Evolutionary conservation across 2,888 invertebrate genomes (phyloP), one percentile per base, ranked within the genome.

Genomic region (Ennomos quercinarius): DNA sequence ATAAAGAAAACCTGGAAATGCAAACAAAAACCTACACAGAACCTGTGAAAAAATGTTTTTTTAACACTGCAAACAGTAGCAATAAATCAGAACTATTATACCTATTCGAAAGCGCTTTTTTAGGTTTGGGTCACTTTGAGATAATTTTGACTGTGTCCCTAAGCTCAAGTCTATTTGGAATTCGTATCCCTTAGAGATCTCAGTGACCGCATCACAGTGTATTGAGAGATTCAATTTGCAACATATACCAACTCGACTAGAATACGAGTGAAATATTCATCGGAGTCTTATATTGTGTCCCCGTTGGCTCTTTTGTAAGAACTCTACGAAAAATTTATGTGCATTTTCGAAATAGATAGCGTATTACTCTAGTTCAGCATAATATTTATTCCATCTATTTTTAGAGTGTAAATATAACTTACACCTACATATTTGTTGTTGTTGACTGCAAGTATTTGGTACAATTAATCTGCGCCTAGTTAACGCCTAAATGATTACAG

Each of bases 201-300:
- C 38, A 10, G 57, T 58, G 53, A 58, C 58, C 48, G 35, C 27
- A 48, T 11, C 40, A 9, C 27, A 36, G 36, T 41, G 43, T 12
- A 53, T 40, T 53, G 53, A 49, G 40, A 45, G 11, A 55, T 50
- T 55, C 50, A 50, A 60, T 47, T 60, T 50, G 50, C 43, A 35
- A 51, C 46, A 45, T 40, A 45, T 44, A 55, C 43, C 11, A 48
- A 27, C 39, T 46, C 36, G 0, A 11, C 40, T 49, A n/a, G n/a
- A n/a, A n/a, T n/a, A 41, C 36, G 39, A 57, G 39, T 12, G 49
- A 49, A 44, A 56, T 62, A 53, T 58, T 58, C 61, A 17, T 43
- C 10, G 17, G 53, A 56, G 6, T 6, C 27, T 27, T 27, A 27
- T 27, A 27, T 27, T 27, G 27, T 5, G 27, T 47, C 35, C 34